phyloP scores from a whole-genome alignment of 2,888 invertebrate species.

The Tenthredo scrophulariae region DNA sequence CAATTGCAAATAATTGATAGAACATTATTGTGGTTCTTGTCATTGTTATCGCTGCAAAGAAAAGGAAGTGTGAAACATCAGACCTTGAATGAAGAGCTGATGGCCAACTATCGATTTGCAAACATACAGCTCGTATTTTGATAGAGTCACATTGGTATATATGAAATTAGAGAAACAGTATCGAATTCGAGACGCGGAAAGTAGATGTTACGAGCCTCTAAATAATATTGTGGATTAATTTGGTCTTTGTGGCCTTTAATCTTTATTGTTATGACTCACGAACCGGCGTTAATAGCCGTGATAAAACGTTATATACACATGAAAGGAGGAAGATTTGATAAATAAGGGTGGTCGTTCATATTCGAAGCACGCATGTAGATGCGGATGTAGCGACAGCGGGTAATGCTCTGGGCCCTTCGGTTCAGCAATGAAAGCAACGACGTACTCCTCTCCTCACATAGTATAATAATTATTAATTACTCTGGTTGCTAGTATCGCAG shows the following conservation, averaged over 20 bases:
- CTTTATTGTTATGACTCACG: conserved; percentile 39
- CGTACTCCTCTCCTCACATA: not conserved
- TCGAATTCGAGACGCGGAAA: not conserved
- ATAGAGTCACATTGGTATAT: not conserved
- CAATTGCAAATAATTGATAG: not conserved
- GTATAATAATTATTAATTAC: conserved; percentile 19
- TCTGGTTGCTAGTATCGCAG: not conserved
- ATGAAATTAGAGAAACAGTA: not conserved
- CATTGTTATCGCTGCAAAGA: not conserved
- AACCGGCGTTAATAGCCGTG: not conserved
- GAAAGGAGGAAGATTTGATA: not conserved
- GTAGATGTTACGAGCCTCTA: not conserved
- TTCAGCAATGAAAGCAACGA: not conserved
- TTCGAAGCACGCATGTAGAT: not conserved
- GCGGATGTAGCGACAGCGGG: not conserved
- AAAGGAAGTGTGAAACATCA: not conserved
- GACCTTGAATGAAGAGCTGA: not conserved
- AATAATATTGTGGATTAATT: not conserved
- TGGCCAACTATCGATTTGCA: not conserved
- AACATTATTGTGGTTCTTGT: not conserved
- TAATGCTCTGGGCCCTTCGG: not conserved
- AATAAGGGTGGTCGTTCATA: conserved; percentile 1
- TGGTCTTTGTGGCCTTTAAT: conserved; percentile 4
- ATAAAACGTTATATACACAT: conserved; percentile 16
- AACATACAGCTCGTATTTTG: not conserved